phyloP scores from a whole-genome alignment of 2,888 invertebrate genomes.

The Nipponacmea schrenckii region DNA sequence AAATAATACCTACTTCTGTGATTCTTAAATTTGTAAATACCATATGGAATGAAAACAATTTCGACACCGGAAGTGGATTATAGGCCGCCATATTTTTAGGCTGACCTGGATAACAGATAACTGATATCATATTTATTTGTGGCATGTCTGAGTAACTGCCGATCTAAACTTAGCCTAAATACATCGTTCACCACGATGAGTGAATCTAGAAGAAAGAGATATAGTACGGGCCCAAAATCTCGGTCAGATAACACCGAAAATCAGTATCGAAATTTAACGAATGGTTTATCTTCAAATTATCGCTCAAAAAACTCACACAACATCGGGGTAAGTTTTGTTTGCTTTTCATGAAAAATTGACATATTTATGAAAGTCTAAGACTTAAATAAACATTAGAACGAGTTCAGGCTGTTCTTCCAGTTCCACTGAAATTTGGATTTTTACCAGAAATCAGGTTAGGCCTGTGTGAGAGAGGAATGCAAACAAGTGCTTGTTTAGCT shows the following conservation, averaged over 20 bases:
- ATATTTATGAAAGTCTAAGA: too few relatives aligned
- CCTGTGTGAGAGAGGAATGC: too few relatives aligned
- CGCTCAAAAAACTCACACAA: slow-evolving; percentile 25
- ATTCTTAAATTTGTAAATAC: too few relatives aligned
- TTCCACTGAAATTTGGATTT: too few relatives aligned
- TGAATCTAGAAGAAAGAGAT: slow-evolving; percentile 53
- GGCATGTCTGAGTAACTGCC: slow-evolving; percentile 32
- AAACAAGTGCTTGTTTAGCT: too few relatives aligned
- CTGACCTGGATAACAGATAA: slow-evolving; percentile 30
- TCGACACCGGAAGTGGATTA: neutral
- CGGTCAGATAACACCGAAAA: slow-evolving; percentile 47
- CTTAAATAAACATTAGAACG: too few relatives aligned
- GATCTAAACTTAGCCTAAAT: slow-evolving; percentile 20
- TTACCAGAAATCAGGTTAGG: too few relatives aligned
- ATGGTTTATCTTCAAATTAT: slow-evolving; percentile 21
- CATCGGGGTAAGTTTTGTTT: slow-evolving; percentile 26
- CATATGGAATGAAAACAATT: too few relatives aligned
- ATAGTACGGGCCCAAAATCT: slow-evolving; percentile 42
- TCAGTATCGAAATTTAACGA: slow-evolving; percentile 31
- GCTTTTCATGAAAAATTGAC: too few relatives aligned
- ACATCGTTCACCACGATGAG: slow-evolving; percentile 42
- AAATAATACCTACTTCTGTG: too few relatives aligned
- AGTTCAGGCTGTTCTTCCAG: too few relatives aligned
- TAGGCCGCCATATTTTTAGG: slow-evolving; percentile 2
- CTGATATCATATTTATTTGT: slow-evolving; percentile 32